Percentiles rank a stretch among this genome's conserved stretches.
Evolutionary conservation across 2,888 invertebrate genomes (phyloP).

Genomic region (Zeuzera pyrina): DNA sequence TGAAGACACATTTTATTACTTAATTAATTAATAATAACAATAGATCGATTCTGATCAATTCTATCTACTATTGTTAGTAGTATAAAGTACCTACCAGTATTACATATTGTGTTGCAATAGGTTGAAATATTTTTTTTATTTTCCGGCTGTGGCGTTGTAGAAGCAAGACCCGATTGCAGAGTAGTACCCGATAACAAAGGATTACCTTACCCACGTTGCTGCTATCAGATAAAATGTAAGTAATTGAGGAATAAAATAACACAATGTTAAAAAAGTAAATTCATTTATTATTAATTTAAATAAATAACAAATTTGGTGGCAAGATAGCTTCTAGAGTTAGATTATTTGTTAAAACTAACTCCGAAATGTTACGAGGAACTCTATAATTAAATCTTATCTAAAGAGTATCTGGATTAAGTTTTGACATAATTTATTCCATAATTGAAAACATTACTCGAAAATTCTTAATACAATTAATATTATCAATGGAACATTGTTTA

Average conservation of each 20-base stretch:
- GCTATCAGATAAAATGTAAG: not conserved
- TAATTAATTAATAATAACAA: too few species aligned
- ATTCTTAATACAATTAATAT: too few species aligned
- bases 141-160: constrained; percentile 1
- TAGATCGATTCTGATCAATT: too few species aligned
- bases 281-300: constrained; percentile 11
- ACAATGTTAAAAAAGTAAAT: not conserved
- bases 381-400: too few species aligned
- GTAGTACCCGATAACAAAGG: not conserved
- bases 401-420: too few species aligned
- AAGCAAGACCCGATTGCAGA: not conserved
- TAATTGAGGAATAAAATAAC: not conserved
- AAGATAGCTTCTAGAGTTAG: constrained; percentile 61
- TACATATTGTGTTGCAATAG: not conserved
- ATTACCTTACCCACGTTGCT: not conserved
- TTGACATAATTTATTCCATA: too few species aligned
- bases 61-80: too few species aligned
- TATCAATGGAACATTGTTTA: too few species aligned
- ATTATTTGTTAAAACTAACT: constrained; percentile 7
- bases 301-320: constrained; percentile 67
- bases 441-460: too few species aligned
- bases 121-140: not conserved
- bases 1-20: too few species aligned
- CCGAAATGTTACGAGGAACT: constrained; percentile 1
- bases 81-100: too few species aligned